Percentiles rank a stretch among this genome's conserved stretches.
Evolutionary conservation across 1,140 invertebrate species (phyloP).

Genomic region (Phymastichus coffea): DNA sequence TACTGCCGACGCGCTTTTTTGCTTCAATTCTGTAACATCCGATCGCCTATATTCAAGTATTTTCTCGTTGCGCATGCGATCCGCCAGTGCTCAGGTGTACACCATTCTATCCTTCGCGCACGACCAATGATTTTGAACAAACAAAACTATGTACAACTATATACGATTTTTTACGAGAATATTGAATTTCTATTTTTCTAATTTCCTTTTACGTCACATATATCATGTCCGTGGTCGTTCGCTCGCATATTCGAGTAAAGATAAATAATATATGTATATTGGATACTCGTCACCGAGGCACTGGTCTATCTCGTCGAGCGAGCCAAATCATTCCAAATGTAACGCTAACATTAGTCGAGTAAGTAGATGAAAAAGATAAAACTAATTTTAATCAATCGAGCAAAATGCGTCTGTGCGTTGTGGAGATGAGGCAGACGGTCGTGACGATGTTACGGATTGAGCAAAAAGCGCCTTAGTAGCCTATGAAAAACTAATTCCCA

Average conservation of each 20-base stretch:
- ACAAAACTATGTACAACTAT: conserved; percentile 17
- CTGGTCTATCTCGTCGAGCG: neutral
- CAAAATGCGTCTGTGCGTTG: conserved; percentile 20
- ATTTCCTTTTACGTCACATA: conserved; percentile 24
- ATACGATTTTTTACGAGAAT: conserved; percentile 27
- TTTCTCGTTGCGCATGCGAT: no score
- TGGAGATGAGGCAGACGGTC: neutral
- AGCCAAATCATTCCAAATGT: conserved; percentile 26
- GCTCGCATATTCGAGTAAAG: neutral
- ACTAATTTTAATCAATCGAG: conserved; percentile 10
- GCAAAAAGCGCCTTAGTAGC: conserved; percentile 41
- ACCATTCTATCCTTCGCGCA: neutral
- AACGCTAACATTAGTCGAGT: conserved; percentile 15
- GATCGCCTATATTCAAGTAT: no score
- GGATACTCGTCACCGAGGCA: neutral
- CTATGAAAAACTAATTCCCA: conserved; percentile 47
- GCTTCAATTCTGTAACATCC: conserved; percentile 28
- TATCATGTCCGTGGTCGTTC: neutral
- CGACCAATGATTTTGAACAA: conserved; percentile 2
- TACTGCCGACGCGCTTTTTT: conserved; percentile 15
- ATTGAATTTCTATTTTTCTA: conserved; percentile 26
- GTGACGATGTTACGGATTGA: conserved; percentile 34
- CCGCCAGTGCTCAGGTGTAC: no score
- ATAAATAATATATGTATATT: no score
- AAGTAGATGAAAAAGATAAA: conserved; percentile 10